phyloP scores from a whole-genome alignment of 2,113 vertebrate species.

The Oxyruncus cristatus region DNA sequence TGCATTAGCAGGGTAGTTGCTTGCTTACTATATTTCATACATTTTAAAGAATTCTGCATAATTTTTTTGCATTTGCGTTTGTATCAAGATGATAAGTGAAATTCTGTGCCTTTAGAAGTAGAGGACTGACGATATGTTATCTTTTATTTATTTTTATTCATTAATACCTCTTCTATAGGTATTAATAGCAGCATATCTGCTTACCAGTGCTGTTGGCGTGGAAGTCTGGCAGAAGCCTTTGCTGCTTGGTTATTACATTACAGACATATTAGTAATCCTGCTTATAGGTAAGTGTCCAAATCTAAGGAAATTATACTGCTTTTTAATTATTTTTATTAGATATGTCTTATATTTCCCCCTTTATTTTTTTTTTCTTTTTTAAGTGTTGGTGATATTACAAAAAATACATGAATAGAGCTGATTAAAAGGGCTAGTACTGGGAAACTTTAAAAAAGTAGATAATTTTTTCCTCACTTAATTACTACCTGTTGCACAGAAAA shows the following conservation, averaged over 20 bases:
- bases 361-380: not conserved
- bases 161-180: slow-evolving; percentile 29
- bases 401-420: not conserved
- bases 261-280: slow-evolving; percentile 59
- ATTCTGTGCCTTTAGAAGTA: not conserved
- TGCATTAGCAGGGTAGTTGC: not conserved
- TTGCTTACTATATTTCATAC: not conserved
- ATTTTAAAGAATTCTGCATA: not conserved
- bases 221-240: slow-evolving; percentile 70
- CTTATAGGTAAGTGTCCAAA: slow-evolving; percentile 66
- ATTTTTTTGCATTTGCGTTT: not conserved
- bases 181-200: slow-evolving; percentile 62
- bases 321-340: not conserved
- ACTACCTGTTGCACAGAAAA: not conserved
- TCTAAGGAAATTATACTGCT: not conserved
- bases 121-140: not conserved
- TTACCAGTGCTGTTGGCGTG: slow-evolving; percentile 62
- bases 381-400: not conserved
- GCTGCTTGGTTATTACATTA: slow-evolving; percentile 65
- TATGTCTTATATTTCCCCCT: not conserved
- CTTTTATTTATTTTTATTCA: not conserved
- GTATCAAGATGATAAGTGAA: not conserved
- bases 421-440: not conserved
- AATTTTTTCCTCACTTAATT: not conserved
- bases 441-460: not conserved